Evolutionary conservation across 2,113 vertebrate genomes (phyloP).

Genomic region (Laticauda laticaudata): DNA sequence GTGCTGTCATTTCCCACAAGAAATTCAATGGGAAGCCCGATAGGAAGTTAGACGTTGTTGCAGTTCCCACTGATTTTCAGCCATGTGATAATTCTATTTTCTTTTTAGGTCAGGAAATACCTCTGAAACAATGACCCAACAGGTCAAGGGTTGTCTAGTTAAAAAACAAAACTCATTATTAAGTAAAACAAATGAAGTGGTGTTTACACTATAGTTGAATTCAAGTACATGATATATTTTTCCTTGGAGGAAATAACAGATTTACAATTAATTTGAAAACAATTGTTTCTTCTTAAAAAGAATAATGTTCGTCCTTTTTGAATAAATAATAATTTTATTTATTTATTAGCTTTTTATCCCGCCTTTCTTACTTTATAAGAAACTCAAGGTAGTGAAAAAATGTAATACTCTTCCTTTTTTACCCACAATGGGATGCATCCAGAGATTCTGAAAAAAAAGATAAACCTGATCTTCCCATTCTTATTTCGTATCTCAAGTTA

Average conservation of each 20-base stretch:
- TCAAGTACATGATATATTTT: conserved; percentile 20
- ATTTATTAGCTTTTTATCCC: not conserved
- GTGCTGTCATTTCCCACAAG: no score
- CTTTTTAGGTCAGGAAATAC: no score
- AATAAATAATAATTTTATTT: not conserved
- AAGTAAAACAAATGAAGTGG: conserved; percentile 41
- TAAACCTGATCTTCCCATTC: not conserved
- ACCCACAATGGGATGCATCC: not conserved
- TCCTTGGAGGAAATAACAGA: conserved; percentile 15
- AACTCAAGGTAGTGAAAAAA: not conserved
- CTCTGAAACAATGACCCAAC: no score
- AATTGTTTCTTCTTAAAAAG: not conserved
- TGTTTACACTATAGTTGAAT: conserved; percentile 16
- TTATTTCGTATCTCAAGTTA: not conserved
- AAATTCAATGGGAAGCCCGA: no score
- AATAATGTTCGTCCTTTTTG: not conserved
- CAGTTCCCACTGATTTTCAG: no score
- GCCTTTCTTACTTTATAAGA: not conserved
- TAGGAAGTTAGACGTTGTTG: no score
- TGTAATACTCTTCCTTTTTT: not conserved
- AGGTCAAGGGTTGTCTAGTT: not conserved
- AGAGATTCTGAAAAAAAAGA: not conserved
- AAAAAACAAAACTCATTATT: conserved; percentile 40
- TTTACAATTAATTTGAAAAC: conserved; percentile 45
- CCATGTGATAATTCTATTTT: no score